These are phyloP conservation scores for Asbolus verrucosus DNA, from an alignment of 1,140 invertebrate genomes.

Conservation along the genomic window DNA sequence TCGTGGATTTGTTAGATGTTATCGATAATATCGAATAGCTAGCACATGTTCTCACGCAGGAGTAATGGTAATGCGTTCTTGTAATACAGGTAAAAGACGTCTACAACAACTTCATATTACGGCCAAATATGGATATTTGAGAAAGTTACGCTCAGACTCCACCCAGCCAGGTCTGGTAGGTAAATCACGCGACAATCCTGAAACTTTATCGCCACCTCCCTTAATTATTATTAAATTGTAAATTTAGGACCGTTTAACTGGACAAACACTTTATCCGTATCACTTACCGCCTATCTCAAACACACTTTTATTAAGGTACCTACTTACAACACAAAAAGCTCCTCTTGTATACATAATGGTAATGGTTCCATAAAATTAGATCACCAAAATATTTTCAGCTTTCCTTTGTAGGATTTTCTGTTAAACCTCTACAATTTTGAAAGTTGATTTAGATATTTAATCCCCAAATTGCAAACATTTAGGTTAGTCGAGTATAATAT, in stretches of 20 bases:
- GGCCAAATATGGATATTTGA: constrained; percentile 18
- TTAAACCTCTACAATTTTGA: too few species aligned
- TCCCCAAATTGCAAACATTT: too few species aligned
- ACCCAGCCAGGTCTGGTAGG: neutral
- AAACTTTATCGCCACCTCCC: neutral
- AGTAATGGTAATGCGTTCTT: constrained; percentile 32
- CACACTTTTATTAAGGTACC: neutral
- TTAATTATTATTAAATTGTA: constrained; percentile 10
- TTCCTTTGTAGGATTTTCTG: too few species aligned
- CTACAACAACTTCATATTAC: constrained; percentile 12
- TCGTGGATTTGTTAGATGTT: constrained; percentile 26
- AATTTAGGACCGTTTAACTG: constrained; percentile 3
- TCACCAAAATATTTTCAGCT: too few species aligned
- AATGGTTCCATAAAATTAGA: too few species aligned
- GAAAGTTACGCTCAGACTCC: constrained; percentile 18
- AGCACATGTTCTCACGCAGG: constrained; percentile 32
- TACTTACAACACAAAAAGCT: constrained; percentile 9
- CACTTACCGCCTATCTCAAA: neutral
- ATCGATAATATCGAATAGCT: constrained; percentile 18
- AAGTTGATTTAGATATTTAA: too few species aligned
- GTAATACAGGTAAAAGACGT: constrained; percentile 20
- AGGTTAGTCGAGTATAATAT: too few species aligned
- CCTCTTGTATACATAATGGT: too few species aligned
- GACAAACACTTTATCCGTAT: neutral
- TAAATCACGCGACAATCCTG: neutral